Evolutionary conservation across 2,113 vertebrate genomes (phyloP).

Genomic region (Cephalopholis sonnerati): DNA sequence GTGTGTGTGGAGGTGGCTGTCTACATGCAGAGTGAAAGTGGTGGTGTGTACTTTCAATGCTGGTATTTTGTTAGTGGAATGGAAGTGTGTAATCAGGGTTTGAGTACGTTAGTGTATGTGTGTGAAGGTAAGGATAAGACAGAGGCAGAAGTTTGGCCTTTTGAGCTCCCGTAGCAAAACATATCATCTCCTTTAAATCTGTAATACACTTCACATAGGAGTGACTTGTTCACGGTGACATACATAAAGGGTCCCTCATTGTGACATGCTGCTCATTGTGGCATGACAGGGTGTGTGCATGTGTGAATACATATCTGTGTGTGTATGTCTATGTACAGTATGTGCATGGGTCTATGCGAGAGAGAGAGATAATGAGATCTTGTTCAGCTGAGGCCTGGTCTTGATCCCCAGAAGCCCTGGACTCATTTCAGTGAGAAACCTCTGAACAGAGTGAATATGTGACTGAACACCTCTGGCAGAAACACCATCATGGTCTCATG

Average conservation of each 20-base stretch:
- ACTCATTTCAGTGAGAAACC: conserved; percentile 81
- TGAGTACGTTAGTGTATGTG: neutral
- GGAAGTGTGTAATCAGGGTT: neutral
- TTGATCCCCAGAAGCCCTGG: conserved; percentile 84
- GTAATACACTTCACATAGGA: conserved; percentile 29
- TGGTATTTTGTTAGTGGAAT: neutral
- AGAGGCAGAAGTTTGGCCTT: neutral
- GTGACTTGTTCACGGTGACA: conserved; percentile 62
- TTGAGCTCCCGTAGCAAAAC: conserved; percentile 13
- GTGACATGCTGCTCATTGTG: conserved; percentile 62
- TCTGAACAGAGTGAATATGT: conserved; percentile 62
- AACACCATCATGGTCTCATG: conserved; percentile 53
- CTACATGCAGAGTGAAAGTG: neutral
- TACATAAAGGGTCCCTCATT: conserved; percentile 66
- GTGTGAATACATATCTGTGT: conserved; percentile 55
- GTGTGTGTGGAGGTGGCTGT: neutral
- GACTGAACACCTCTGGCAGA: conserved; percentile 70
- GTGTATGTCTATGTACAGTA: conserved; percentile 35
- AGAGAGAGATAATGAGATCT: conserved; percentile 82
- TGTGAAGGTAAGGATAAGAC: neutral
- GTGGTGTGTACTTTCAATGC: neutral
- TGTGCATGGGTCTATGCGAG: conserved; percentile 56
- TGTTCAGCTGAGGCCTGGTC: conserved; percentile 79
- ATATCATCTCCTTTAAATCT: conserved; percentile 42
- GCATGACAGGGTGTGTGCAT: conserved; percentile 58